These are phyloP conservation scores for Himalopsyche anomala DNA, from an alignment of 2,888 invertebrate species.

Conservation along the genomic window DNA sequence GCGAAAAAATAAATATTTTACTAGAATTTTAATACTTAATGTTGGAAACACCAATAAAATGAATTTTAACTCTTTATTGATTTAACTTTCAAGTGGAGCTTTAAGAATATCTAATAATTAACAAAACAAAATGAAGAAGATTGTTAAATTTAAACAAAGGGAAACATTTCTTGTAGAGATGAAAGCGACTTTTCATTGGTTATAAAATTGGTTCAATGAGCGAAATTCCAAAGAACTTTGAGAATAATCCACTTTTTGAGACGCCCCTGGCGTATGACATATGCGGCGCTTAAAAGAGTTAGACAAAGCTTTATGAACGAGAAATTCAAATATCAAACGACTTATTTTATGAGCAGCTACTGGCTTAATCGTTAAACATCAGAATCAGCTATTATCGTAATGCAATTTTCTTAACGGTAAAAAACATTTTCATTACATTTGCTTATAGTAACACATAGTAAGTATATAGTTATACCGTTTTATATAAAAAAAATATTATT, in stretches of 20 bases:
- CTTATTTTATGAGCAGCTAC: constrained; percentile 1
- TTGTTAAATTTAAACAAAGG: neutral
- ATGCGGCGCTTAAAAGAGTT: neutral
- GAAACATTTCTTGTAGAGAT: neutral
- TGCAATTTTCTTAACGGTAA: neutral
- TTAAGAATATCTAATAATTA: neutral
- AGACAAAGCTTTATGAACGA: neutral
- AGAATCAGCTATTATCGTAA: neutral
- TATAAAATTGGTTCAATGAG: constrained; percentile 1
- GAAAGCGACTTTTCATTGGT: neutral
- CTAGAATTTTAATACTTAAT: too few relatives aligned
- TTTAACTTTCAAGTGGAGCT: neutral
- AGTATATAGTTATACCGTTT: too few relatives aligned
- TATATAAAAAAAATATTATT: too few relatives aligned
- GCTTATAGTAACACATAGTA: too few relatives aligned
- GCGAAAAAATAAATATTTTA: too few relatives aligned
- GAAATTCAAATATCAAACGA: constrained; percentile 20
- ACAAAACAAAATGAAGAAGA: neutral
- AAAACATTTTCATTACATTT: neutral
- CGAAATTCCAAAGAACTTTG: neutral
- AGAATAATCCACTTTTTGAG: neutral
- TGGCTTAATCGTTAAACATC: constrained; percentile 5
- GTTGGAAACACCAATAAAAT: neutral
- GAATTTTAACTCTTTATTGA: neutral
- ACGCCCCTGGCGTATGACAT: neutral